Conservation (phyloP, 2,888 invertebrate species). For the Lathronympha strigana region DNA sequence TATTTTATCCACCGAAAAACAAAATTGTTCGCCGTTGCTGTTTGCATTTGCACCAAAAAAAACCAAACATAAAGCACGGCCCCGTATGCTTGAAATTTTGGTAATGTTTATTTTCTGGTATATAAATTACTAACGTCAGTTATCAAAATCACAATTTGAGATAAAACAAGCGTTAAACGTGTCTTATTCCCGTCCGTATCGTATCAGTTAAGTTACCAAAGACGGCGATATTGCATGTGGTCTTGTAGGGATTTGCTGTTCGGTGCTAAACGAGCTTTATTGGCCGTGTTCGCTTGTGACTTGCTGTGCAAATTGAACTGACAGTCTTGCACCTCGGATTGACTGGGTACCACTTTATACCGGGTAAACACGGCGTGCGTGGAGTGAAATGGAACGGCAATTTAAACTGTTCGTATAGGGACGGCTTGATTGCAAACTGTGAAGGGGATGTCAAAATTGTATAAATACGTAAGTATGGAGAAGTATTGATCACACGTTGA, state of each 20-base stretch:
- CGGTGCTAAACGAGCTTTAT: constrained; percentile 72
- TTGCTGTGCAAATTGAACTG: constrained; percentile 73
- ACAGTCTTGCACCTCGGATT: constrained; percentile 70
- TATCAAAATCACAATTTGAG: neutral
- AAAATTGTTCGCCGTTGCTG: too few relatives aligned
- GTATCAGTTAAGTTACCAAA: constrained; percentile 22
- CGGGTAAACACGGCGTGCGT: constrained; percentile 35
- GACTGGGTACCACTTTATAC: constrained; percentile 45
- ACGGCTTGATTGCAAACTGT: constrained; percentile 30
- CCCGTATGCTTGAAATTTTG: too few relatives aligned
- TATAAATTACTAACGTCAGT: neutral
- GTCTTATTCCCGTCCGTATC: constrained; percentile 15
- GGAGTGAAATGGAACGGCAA: constrained; percentile 31
- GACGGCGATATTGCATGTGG: constrained; percentile 52
- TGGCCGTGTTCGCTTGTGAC: constrained; percentile 62
- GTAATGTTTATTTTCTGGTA: too few relatives aligned
- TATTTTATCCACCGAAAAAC: too few relatives aligned
- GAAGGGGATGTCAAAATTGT: constrained; percentile 19
- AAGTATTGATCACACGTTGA: too few relatives aligned
- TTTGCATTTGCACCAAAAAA: too few relatives aligned
- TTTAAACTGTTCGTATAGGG: constrained; percentile 31
- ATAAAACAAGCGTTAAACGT: neutral
- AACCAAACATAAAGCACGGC: too few relatives aligned
- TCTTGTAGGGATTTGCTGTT: constrained; percentile 62
- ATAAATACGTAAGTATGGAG: too few relatives aligned